These are phyloP conservation scores for Drosophila varians DNA, from an alignment of 1,140 invertebrate species.

Conservation along the genomic window DNA sequence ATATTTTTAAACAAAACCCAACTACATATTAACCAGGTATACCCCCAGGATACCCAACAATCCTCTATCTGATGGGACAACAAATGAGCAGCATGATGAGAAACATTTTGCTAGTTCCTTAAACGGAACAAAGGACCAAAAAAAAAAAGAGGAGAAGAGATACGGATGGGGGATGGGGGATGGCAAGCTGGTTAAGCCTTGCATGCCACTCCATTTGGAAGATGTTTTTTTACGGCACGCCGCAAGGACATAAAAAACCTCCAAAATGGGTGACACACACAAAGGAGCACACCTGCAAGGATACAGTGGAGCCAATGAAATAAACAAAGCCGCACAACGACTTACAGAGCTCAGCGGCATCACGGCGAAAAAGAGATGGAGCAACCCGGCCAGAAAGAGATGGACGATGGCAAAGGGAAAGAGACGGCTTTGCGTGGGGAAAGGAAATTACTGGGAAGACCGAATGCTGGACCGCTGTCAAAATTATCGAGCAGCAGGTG, in stretches of 20 bases:
- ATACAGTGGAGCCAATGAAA: conserved; percentile 39
- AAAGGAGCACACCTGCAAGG: conserved; percentile 11
- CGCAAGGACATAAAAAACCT: conserved; percentile 62
- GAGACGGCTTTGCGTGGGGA: neutral
- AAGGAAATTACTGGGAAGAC: conserved; percentile 7
- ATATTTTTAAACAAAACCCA: neutral
- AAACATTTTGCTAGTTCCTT: conserved; percentile 70
- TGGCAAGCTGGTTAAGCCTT: conserved; percentile 35
- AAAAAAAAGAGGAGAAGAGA: conserved; percentile 4
- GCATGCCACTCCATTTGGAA: conserved; percentile 47
- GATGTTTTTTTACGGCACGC: conserved; percentile 50
- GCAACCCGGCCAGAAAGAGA: neutral
- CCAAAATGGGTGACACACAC: conserved; percentile 39
- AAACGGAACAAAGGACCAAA: conserved; percentile 33
- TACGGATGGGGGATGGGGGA: neutral
- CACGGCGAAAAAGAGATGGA: neutral
- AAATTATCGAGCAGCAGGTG: conserved; percentile 67
- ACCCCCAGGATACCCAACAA: conserved; percentile 11
- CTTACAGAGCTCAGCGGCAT: conserved; percentile 19
- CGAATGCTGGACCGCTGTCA: conserved; percentile 34
- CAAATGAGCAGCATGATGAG: conserved; percentile 70
- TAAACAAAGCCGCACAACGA: conserved; percentile 72
- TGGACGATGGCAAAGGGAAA: neutral
- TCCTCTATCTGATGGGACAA: conserved; percentile 34
- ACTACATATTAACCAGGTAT: neutral